These are phyloP conservation scores for Brenthis ino DNA, from an alignment of 2,888 invertebrate genomes.

Conservation along the genomic window DNA sequence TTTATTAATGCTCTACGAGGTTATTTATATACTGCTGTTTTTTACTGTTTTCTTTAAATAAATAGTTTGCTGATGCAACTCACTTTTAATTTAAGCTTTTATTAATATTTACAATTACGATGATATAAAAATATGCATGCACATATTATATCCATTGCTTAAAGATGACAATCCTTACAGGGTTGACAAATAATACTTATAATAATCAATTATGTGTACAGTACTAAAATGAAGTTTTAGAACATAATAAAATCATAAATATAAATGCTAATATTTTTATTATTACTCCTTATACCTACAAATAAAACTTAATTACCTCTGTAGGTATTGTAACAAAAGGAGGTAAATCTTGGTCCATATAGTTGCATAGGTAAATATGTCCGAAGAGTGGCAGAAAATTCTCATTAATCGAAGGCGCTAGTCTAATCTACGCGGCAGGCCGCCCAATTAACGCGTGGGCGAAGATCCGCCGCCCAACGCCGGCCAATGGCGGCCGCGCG, in stretches of 20 bases:
- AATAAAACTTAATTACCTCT: slow-evolving; percentile 9
- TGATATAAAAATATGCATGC: no score
- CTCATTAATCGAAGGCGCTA: slow-evolving; percentile 69
- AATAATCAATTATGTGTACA: no score
- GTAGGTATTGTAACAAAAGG: slow-evolving; percentile 35
- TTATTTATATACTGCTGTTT: slow-evolving; percentile 27
- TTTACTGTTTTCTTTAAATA: neutral
- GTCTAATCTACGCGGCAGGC: slow-evolving; percentile 67
- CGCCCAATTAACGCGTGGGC: slow-evolving; percentile 82
- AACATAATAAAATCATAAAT: no score
- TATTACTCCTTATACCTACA: neutral
- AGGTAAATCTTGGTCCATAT: slow-evolving; percentile 19
- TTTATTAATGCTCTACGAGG: slow-evolving; percentile 71
- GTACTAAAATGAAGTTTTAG: no score
- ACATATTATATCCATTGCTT: no score
- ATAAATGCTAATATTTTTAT: neutral
- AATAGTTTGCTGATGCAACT: neutral
- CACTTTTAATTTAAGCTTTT: neutral
- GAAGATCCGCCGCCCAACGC: slow-evolving; percentile 72
- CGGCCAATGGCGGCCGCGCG: slow-evolving; percentile 79
- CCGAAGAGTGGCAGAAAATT: slow-evolving; percentile 52
- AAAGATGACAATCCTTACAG: no score
- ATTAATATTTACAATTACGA: neutral
- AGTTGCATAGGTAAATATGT: slow-evolving; percentile 34
- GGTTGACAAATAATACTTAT: no score